A percentile compares a stretch with the other conserved stretches of the same genome.
These are phyloP conservation scores for Allobates femoralis DNA, from an alignment of 2,797 vertebrate genomes.

Conservation along the genomic window DNA sequence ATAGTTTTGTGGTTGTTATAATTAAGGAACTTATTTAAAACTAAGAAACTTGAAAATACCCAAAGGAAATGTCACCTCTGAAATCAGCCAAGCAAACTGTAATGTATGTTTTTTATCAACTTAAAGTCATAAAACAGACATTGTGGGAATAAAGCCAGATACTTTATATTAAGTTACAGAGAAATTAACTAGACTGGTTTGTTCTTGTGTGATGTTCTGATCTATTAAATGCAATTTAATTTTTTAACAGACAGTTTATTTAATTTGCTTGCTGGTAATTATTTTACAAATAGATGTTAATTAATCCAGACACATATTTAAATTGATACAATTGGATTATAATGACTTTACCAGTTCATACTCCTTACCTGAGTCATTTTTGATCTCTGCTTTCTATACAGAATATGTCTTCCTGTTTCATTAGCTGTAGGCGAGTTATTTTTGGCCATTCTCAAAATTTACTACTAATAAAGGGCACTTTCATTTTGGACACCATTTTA, in stretches of 20 bases:
- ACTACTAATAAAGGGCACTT: too few species aligned
- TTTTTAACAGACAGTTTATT: slow-evolving; percentile 65
- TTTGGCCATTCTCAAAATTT: too few species aligned
- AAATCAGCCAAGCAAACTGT: slow-evolving; percentile 28
- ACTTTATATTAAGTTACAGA: slow-evolving; percentile 66
- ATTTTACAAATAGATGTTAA: slow-evolving; percentile 66
- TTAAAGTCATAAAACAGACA: slow-evolving; percentile 38
- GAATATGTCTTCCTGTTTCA: not conserved
- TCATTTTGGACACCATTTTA: too few species aligned
- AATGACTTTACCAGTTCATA: slow-evolving; percentile 55
- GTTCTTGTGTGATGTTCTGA: slow-evolving; percentile 46
- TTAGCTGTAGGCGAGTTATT: not conserved
- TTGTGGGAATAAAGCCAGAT: slow-evolving; percentile 46
- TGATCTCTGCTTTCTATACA: slow-evolving; percentile 64
- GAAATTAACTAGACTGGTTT: slow-evolving; percentile 59
- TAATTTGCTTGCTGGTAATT: slow-evolving; percentile 66
- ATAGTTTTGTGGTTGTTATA: not conserved
- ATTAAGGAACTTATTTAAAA: not conserved
- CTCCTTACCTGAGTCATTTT: slow-evolving; percentile 60
- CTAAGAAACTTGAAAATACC: not conserved
- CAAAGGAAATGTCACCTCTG: slow-evolving; percentile 32
- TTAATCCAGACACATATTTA: slow-evolving; percentile 66
- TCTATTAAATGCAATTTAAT: slow-evolving; percentile 60
- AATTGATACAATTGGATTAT: slow-evolving; percentile 66
- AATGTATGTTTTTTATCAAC: slow-evolving; percentile 38